Evolutionary conservation across 2,797 vertebrate species (phyloP), one percentile per base, ranked within the genome.

Genomic region (Nyctibius grandis): DNA sequence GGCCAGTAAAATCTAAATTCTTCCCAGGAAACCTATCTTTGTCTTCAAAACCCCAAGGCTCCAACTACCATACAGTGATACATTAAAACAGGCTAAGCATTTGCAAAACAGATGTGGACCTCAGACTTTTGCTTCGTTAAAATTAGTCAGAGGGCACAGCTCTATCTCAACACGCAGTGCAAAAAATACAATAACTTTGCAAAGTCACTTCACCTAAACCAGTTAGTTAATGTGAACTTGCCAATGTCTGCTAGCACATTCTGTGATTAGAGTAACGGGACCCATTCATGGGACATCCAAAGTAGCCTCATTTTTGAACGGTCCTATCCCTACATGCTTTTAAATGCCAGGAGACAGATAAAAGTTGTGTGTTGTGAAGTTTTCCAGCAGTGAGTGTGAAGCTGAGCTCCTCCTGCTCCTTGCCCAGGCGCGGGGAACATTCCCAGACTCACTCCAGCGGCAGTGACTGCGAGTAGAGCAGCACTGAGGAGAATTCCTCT

Each of bases 401-500:
- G 63, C 61, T 38, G 82, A 88, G 33, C 47, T 84, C 67, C 80
- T 79, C 50, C 44, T 86, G 65, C 81, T 84, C 94, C 42, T 87
- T 68, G n/a, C 73, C 63, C 1, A 1, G 22, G 44, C 0, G 0
- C 2, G 0, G 36, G 47, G 85, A 93, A 93, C 95, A 94, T 96
- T 97, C 95, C 64, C 81, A 94, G 93, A 92, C 91, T 72, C 92
- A 91, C 89, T 96, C 82, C 95, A 95, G 76, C 0, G 2, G 69
- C 48, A 65, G 74, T 0, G 9, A 53, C 70, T 29, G 53, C 6
- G 8, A 84, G 80, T 78, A 78, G 67, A 94, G 82, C 48, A 91
- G 79, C 76, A 75, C 19, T 73, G 91, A 96, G 91, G 75, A 92
- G 91, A 95, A 94, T 76, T 95, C 79, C 89, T 94, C 65, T 84